phyloP scores from a whole-genome alignment of 2,888 invertebrate species.

The Meiosimyza platycephala region DNA sequence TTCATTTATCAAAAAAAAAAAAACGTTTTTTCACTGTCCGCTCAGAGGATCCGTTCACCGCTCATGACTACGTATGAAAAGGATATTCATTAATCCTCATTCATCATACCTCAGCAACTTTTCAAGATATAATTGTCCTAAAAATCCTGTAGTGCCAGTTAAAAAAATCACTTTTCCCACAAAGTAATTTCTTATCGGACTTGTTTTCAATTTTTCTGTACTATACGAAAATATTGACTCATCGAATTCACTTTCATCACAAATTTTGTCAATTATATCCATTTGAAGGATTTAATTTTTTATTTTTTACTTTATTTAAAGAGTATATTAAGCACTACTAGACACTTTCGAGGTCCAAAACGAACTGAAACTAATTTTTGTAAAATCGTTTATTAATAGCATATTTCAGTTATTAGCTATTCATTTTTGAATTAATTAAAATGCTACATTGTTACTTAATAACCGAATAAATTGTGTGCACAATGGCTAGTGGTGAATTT shows the following conservation, averaged over 20 bases:
- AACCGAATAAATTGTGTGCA: too few species aligned
- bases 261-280: conserved; percentile 10
- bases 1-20: too few species aligned
- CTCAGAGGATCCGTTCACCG: too few species aligned
- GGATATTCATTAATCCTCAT: neutral
- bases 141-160: conserved; percentile 52
- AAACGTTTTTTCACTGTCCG: too few species aligned
- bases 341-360: neutral
- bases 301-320: too few species aligned
- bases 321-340: neutral
- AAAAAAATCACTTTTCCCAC: conserved; percentile 49
- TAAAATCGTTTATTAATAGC: too few species aligned
- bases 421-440: too few species aligned
- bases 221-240: neutral
- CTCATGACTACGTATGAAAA: too few species aligned
- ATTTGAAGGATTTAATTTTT: neutral
- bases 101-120: conserved; percentile 51
- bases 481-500: too few species aligned
- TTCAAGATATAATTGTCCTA: conserved; percentile 51
- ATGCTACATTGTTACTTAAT: too few species aligned
- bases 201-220: conserved; percentile 22
- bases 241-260: neutral
- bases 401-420: too few species aligned
- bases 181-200: conserved; percentile 49
- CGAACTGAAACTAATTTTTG: neutral